Evolutionary conservation across 1,140 invertebrate genomes (phyloP).

Genomic region (Drosophila navojoa): DNA sequence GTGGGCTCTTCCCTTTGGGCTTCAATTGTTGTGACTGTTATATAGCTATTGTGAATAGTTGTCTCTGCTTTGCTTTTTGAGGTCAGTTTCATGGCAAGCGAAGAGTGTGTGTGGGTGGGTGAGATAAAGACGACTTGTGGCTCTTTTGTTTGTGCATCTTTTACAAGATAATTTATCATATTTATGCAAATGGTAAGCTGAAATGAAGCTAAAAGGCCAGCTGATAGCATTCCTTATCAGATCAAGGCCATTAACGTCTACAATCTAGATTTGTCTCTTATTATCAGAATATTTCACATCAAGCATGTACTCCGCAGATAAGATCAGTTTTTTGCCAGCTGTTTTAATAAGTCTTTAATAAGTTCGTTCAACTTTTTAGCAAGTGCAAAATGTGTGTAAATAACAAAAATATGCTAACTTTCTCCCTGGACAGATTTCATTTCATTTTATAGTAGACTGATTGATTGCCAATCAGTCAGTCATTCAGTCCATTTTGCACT

Average conservation of each 20-base stretch:
- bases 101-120: conserved; percentile 17
- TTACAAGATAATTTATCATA: conserved; percentile 2
- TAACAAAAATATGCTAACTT: conserved; percentile 41
- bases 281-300: conserved; percentile 7
- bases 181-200: neutral
- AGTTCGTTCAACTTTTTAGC: conserved; percentile 40
- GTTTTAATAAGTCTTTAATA: neutral
- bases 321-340: conserved; percentile 11
- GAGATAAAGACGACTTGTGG: conserved; percentile 40
- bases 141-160: conserved; percentile 34
- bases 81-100: conserved; percentile 35
- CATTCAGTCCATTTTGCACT: conserved; percentile 13
- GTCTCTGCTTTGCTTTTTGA: conserved; percentile 35
- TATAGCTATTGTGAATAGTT: conserved; percentile 41
- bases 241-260: neutral
- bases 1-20: conserved; percentile 52
- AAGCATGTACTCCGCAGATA: conserved; percentile 7
- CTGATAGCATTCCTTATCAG: neutral
- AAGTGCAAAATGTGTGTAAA: conserved; percentile 34
- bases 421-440: conserved; percentile 34
- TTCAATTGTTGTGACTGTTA: conserved; percentile 39
- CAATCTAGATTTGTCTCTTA: neutral
- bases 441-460: conserved; percentile 14
- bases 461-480: conserved; percentile 9
- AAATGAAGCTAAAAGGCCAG: neutral